These are phyloP conservation scores for Bombylius discolor DNA, from an alignment of 2,888 invertebrate genomes.

Conservation along the genomic window DNA sequence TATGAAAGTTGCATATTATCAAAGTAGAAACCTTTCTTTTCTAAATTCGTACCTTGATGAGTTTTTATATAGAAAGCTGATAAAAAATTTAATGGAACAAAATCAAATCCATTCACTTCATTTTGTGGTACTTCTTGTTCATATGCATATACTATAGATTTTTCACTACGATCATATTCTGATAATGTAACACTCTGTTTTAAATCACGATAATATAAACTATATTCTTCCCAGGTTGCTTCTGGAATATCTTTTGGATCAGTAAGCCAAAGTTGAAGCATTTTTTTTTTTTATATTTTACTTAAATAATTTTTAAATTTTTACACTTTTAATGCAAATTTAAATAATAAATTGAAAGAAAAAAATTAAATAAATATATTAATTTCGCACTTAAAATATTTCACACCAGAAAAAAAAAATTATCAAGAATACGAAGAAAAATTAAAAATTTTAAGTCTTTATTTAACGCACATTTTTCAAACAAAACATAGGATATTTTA, in stretches of 20 bases:
- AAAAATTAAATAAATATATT: too few species aligned
- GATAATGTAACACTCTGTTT: slow-evolving; percentile 37
- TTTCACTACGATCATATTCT: slow-evolving; percentile 37
- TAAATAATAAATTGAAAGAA: too few species aligned
- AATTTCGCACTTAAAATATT: too few species aligned
- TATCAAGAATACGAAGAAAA: too few species aligned
- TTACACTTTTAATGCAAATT: too few species aligned
- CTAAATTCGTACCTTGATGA: slow-evolving; percentile 35
- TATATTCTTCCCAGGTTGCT: slow-evolving; percentile 41
- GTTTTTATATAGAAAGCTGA: slow-evolving; percentile 36
- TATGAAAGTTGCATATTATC: too few species aligned
- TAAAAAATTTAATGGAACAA: slow-evolving; percentile 34
- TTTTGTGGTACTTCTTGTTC: slow-evolving; percentile 32
- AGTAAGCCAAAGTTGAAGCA: slow-evolving; percentile 6
- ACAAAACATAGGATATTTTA: too few species aligned
- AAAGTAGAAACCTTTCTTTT: not conserved
- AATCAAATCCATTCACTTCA: slow-evolving; percentile 29
- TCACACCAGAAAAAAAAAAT: too few species aligned
- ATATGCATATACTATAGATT: slow-evolving; percentile 28
- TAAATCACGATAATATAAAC: slow-evolving; percentile 33
- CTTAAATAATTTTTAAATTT: not conserved
- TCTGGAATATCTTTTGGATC: slow-evolving; percentile 33
- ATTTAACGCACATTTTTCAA: too few species aligned
- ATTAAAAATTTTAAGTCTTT: too few species aligned
- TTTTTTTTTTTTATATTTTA: not conserved